Evolutionary conservation across 2,113 vertebrate species (phyloP).

Genomic region (Melanostigma gelatinosum): DNA sequence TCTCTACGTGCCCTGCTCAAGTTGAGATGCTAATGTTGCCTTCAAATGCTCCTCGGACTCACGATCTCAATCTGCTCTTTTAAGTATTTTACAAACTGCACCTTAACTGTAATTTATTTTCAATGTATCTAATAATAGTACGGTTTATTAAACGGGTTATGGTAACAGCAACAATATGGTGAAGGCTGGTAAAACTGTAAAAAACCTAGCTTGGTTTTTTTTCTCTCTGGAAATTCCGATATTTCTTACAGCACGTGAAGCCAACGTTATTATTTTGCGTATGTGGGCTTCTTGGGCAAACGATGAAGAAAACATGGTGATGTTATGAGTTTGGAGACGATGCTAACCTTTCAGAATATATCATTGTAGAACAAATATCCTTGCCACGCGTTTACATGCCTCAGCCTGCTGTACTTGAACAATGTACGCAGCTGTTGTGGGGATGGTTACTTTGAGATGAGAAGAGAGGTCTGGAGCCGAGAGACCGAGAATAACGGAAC

Average conservation of each 20-base stretch:
- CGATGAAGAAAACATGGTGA: conserved; percentile 51
- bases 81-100: neutral
- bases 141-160: neutral
- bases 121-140: no score
- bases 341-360: neutral
- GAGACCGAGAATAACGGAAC: conserved; percentile 38
- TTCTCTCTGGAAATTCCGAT: neutral
- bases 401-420: neutral
- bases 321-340: conserved; percentile 44
- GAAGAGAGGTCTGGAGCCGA: conserved; percentile 31
- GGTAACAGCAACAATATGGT: neutral
- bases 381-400: neutral
- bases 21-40: conserved; percentile 39
- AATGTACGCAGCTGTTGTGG: conserved; percentile 15
- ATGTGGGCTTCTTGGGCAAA: conserved; percentile 30
- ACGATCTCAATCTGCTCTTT: fast-evolving
- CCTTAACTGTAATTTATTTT: neutral
- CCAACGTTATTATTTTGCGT: conserved; percentile 41
- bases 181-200: neutral
- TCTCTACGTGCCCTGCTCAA: conserved; percentile 41
- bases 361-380: no score
- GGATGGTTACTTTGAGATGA: conserved; percentile 31
- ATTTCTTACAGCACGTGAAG: conserved; percentile 11
- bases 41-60: conserved; percentile 35
- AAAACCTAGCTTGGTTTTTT: neutral